phyloP scores from a whole-genome alignment of 23 tunicate genomes.

The Botrylloides violaceus region DNA sequence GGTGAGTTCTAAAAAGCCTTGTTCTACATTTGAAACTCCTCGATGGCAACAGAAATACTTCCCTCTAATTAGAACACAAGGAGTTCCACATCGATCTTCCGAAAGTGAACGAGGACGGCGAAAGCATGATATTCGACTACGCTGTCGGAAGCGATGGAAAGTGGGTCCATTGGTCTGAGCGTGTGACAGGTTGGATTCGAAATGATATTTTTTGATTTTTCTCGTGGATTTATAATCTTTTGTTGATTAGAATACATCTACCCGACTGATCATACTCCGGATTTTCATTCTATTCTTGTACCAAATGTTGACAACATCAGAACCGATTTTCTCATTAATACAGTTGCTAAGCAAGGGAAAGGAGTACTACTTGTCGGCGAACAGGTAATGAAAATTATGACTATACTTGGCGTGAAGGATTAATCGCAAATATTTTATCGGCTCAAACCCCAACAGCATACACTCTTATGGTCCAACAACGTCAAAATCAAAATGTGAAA shows the following conservation, averaged over 20 bases:
- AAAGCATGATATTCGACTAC: slow-evolving; percentile 80
- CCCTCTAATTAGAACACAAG: slow-evolving; percentile 32
- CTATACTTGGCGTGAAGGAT: too few species aligned
- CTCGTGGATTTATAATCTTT: not conserved
- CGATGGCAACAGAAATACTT: too few species aligned
- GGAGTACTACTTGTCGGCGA: slow-evolving; percentile 92
- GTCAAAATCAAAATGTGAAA: too few species aligned
- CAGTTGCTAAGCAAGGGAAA: slow-evolving; percentile 92
- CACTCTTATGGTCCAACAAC: too few species aligned
- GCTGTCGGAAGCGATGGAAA: slow-evolving; percentile 59
- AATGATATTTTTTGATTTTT: not conserved
- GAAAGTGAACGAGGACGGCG: slow-evolving; percentile 29
- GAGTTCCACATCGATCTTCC: slow-evolving; percentile 64
- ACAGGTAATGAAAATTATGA: slow-evolving; percentile 72
- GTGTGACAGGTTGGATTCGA: slow-evolving; percentile 51
- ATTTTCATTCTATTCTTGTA: slow-evolving; percentile 81
- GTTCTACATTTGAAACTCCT: too few species aligned
- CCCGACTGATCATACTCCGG: slow-evolving; percentile 83
- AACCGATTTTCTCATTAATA: slow-evolving; percentile 63
- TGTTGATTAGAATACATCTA: slow-evolving; percentile 59
- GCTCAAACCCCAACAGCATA: too few species aligned
- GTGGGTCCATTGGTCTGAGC: slow-evolving; percentile 81
- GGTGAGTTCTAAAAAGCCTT: too few species aligned
- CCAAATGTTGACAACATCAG: slow-evolving; percentile 93
- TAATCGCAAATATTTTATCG: too few species aligned